Evolutionary conservation across 2,888 invertebrate species (phyloP).

Genomic region (Netelia fuscicornis): DNA sequence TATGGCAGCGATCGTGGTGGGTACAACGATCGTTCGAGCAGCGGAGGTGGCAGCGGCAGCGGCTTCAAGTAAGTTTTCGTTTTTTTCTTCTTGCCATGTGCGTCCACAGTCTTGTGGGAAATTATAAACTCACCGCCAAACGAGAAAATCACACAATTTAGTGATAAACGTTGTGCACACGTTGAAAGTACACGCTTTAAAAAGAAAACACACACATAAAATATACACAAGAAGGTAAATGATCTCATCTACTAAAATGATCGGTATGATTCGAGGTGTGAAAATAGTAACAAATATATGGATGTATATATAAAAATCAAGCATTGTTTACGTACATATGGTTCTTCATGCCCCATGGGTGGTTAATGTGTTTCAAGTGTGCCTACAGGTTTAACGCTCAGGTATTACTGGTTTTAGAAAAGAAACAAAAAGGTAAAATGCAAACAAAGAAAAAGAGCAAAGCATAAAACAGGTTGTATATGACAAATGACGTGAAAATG

Average conservation of each 20-base stretch:
- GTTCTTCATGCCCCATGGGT: constrained; percentile 81
- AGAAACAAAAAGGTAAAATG: constrained; percentile 82
- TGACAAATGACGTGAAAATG: constrained; percentile 82
- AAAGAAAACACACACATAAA: constrained; percentile 38
- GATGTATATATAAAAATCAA: constrained; percentile 65
- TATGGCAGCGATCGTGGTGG: constrained; percentile 86
- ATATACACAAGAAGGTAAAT: constrained; percentile 49
- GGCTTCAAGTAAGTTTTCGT: constrained; percentile 83
- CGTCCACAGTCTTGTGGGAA: constrained; percentile 17
- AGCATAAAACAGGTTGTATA: constrained; percentile 80
- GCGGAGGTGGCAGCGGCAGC: constrained; percentile 82
- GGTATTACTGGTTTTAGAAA: constrained; percentile 83
- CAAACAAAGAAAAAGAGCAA: constrained; percentile 78
- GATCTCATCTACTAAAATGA: constrained; percentile 30
- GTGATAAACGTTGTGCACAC: constrained; percentile 29
- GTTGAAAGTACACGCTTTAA: constrained; percentile 31
- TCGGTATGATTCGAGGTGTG: constrained; percentile 52
- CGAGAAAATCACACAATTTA: constrained; percentile 11
- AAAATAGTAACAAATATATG: constrained; percentile 41
- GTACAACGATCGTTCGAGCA: constrained; percentile 83
- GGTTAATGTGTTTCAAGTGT: constrained; percentile 84
- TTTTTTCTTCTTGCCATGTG: constrained; percentile 63
- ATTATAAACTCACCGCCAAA: constrained; percentile 31
- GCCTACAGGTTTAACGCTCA: constrained; percentile 85
- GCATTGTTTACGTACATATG: constrained; percentile 68